phyloP scores from a whole-genome alignment of 2,113 vertebrate genomes.

The Tychaedon coryphoeus region DNA sequence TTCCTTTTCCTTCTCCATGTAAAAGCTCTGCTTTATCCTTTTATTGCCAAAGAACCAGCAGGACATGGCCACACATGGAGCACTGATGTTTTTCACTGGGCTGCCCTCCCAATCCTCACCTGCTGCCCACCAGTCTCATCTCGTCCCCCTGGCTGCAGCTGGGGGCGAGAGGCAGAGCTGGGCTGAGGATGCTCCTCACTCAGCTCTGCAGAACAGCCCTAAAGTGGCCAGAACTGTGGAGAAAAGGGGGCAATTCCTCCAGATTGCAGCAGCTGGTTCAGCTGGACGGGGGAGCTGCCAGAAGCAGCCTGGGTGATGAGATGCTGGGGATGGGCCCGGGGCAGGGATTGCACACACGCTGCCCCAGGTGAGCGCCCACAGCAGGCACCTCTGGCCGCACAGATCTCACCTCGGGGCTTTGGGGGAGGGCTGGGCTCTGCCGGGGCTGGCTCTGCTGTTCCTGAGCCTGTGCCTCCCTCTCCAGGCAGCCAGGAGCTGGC shows the following conservation, averaged over 20 bases:
- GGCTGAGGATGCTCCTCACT: rapidly evolving
- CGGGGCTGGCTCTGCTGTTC: background rate
- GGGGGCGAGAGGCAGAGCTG: rapidly evolving
- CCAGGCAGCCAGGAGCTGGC: background rate
- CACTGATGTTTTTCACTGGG: rapidly evolving
- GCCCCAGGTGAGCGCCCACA: rapidly evolving
- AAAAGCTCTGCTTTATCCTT: background rate
- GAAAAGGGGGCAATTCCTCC: rapidly evolving
- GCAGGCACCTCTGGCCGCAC: rapidly evolving
- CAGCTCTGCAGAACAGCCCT: background rate
- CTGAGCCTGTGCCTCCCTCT: constrained; percentile 30
- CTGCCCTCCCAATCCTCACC: background rate
- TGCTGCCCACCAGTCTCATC: rapidly evolving
- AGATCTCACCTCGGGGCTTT: rapidly evolving
- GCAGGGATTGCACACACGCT: rapidly evolving
- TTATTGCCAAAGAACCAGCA: rapidly evolving
- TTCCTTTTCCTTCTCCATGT: background rate
- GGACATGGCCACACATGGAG: rapidly evolving
- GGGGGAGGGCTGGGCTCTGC: background rate
- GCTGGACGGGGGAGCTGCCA: rapidly evolving
- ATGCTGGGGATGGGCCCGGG: rapidly evolving
- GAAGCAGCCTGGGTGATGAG: rapidly evolving
- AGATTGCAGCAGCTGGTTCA: too few relatives aligned
- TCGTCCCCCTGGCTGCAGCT: rapidly evolving
- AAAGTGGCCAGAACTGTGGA: background rate